Evolutionary conservation across 2,797 vertebrate genomes (phyloP).

Genomic region (Anabas testudineus): DNA sequence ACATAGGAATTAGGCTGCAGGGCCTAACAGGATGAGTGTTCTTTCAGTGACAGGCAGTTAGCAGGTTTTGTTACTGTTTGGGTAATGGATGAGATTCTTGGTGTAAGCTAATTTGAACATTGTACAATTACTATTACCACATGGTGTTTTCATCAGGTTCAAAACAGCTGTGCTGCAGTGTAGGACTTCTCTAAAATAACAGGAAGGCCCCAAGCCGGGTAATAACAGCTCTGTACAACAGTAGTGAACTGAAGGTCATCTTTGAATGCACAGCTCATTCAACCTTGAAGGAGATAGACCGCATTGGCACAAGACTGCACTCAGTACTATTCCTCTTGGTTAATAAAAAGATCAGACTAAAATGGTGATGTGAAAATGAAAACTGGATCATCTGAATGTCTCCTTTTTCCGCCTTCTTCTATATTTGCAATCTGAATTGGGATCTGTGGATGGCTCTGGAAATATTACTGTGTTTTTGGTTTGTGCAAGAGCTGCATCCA

Average conservation of each 20-base stretch:
- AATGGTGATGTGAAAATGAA: slow-evolving; percentile 24
- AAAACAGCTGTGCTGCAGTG: slow-evolving; percentile 51
- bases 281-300: slow-evolving; percentile 47
- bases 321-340: slow-evolving; percentile 29
- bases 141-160: slow-evolving; percentile 49
- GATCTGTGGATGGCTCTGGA: background rate
- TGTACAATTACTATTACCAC: slow-evolving; percentile 29
- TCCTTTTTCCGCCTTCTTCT: background rate
- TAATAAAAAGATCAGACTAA: slow-evolving; percentile 8
- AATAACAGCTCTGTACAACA: slow-evolving; percentile 44
- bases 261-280: slow-evolving; percentile 32
- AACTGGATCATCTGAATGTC: slow-evolving; percentile 25
- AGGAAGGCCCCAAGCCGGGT: slow-evolving; percentile 54
- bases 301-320: slow-evolving; percentile 20
- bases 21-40: background rate
- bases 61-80: slow-evolving; percentile 11
- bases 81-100: slow-evolving; percentile 4
- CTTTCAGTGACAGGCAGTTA: slow-evolving; percentile 2
- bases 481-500: background rate
- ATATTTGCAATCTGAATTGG: background rate
- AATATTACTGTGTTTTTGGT: background rate
- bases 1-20: no score
- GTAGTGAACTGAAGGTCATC: slow-evolving; percentile 44
- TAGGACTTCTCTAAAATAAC: slow-evolving; percentile 48
- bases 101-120: slow-evolving; percentile 14